Percentiles rank a stretch among this genome's conserved stretches.
Evolutionary conservation across 2,888 invertebrate species (phyloP).

Genomic region (Lissocephala sabroskyi): DNA sequence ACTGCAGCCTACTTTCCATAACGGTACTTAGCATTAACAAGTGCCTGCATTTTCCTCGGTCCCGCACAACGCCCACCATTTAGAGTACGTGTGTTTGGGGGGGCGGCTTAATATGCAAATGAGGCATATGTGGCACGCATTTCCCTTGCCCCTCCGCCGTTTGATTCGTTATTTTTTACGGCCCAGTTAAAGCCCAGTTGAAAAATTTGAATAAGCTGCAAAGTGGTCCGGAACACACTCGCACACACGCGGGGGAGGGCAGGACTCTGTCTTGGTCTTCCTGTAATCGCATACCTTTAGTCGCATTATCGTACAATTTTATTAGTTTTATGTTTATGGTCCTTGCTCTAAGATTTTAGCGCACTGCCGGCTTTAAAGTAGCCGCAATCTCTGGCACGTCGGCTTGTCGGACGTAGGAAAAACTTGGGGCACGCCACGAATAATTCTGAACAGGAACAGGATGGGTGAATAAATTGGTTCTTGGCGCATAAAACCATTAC

Average conservation of each 20-base stretch:
- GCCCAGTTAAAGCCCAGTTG: neutral
- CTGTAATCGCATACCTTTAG: conserved; percentile 10
- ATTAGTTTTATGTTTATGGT: conserved; percentile 14
- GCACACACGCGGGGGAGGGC: neutral
- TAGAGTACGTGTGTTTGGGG: too few species aligned
- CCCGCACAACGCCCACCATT: too few species aligned
- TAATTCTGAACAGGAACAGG: conserved; percentile 47
- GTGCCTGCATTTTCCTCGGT: too few species aligned
- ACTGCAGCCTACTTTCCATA: too few species aligned
- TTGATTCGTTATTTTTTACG: neutral
- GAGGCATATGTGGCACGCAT: conserved; percentile 5
- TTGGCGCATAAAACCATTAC: conserved; percentile 50
- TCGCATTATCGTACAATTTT: conserved; percentile 13
- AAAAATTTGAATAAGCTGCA: conserved; percentile 7
- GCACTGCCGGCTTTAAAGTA: conserved; percentile 17
- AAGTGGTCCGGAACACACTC: neutral
- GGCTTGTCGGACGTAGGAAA: too few species aligned
- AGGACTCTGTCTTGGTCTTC: neutral
- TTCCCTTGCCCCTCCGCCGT: neutral
- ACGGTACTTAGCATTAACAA: too few species aligned
- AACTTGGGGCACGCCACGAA: conserved; percentile 20
- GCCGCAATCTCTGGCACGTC: conserved; percentile 2
- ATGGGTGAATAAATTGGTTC: conserved; percentile 58
- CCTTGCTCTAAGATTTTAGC: conserved; percentile 12
- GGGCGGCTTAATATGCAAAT: conserved; percentile 2